Percentiles rank a stretch among this genome's conserved stretches.
These are phyloP conservation scores for Ornithoptera alexandrae DNA, from an alignment of 2,888 invertebrate genomes.

Conservation along the genomic window DNA sequence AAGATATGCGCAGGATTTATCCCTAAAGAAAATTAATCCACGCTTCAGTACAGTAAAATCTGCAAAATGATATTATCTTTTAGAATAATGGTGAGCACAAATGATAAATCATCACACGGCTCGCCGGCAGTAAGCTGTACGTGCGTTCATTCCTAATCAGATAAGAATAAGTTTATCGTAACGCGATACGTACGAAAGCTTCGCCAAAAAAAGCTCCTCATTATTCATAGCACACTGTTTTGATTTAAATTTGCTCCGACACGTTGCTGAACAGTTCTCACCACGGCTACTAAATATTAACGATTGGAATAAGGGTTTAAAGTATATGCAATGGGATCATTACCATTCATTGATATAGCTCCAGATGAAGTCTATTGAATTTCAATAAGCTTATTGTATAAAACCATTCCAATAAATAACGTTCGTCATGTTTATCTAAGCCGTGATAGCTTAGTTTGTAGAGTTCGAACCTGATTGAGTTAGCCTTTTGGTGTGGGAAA, in stretches of 20 bases:
- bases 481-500: too few relatives aligned
- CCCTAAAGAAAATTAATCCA: too few relatives aligned
- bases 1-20: too few relatives aligned
- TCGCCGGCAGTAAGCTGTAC: conserved; percentile 37
- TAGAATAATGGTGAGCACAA: conserved; percentile 21
- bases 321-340: conserved; percentile 36
- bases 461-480: too few relatives aligned
- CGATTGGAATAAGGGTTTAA: conserved; percentile 11
- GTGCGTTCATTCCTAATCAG: conserved; percentile 44
- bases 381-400: conserved; percentile 30
- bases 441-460: too few relatives aligned
- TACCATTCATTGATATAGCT: conserved; percentile 41
- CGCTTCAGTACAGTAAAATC: too few relatives aligned
- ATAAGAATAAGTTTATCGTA: conserved; percentile 11
- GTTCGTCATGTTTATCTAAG: too few relatives aligned
- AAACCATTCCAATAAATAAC: neutral
- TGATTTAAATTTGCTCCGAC: conserved; percentile 14
- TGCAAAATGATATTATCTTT: too few relatives aligned
- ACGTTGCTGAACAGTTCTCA: neutral
- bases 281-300: neutral
- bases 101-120: conserved; percentile 32
- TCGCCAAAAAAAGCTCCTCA: conserved; percentile 13
- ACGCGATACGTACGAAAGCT: conserved; percentile 6
- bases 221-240: conserved; percentile 14
- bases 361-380: conserved; percentile 33